Conservation (phyloP, 2,797 vertebrate genomes). For the Heterohyrax brucei region DNA sequence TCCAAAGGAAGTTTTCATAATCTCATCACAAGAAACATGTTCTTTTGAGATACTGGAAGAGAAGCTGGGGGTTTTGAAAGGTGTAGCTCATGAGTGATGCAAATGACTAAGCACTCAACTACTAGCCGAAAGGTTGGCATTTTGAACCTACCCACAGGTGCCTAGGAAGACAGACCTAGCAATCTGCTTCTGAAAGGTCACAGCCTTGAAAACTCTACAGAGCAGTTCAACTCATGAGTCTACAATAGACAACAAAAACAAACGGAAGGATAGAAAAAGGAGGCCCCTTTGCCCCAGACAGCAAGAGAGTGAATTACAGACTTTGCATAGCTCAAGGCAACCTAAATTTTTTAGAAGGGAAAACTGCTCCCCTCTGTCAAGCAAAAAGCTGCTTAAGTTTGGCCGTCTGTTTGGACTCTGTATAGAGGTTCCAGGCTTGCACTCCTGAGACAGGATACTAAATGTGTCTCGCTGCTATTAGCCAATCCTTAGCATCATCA, state of each 20-base stretch:
- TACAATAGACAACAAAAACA: neutral
- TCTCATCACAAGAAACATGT: constrained; percentile 42
- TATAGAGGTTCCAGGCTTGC: constrained; percentile 55
- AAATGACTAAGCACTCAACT: neutral
- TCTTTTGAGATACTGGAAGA: constrained; percentile 79
- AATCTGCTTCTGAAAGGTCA: neutral
- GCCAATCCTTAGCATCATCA: constrained; percentile 66
- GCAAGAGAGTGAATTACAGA: constrained; percentile 50
- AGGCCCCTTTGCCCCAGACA: constrained; percentile 43
- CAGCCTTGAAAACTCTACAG: neutral
- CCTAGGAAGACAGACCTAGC: too few species aligned
- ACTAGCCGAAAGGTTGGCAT: neutral
- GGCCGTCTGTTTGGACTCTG: constrained; percentile 60
- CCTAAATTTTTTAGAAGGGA: constrained; percentile 62
- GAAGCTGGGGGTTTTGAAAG: neutral
- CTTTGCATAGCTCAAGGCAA: constrained; percentile 42
- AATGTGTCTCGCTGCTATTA: constrained; percentile 65
- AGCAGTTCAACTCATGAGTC: neutral
- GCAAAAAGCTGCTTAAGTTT: constrained; percentile 46
- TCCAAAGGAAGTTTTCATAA: constrained; percentile 79
- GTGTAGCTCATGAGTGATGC: neutral
- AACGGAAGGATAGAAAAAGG: constrained; percentile 38
- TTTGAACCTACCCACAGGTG: neutral
- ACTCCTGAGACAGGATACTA: constrained; percentile 63
- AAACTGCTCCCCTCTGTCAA: constrained; percentile 37